Evolutionary conservation across 1,140 invertebrate genomes (phyloP).

Genomic region (Aphidius ervi): DNA sequence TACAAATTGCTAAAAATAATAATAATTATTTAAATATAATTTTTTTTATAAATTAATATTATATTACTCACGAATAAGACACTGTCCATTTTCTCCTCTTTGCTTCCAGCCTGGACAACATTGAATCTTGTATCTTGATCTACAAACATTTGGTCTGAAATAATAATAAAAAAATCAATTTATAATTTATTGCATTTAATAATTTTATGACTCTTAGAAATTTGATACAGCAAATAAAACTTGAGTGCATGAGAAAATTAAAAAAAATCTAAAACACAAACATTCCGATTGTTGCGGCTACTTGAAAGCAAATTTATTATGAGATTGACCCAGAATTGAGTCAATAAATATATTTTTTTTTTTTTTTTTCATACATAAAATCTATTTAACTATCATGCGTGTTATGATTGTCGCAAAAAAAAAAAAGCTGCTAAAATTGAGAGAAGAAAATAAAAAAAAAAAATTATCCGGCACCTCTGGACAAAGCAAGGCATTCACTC

Average conservation of each 20-base stretch:
- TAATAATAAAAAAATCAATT: slow-evolving; percentile 5
- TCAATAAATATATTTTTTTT: background rate
- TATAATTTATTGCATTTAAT: too few relatives aligned
- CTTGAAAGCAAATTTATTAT: background rate
- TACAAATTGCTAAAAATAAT: slow-evolving; percentile 67
- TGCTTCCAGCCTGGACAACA: slow-evolving; percentile 82
- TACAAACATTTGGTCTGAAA: slow-evolving; percentile 75
- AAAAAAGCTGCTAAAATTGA: slow-evolving; percentile 18
- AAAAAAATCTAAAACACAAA: background rate
- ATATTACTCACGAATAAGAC: slow-evolving; percentile 74
- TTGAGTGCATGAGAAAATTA: background rate
- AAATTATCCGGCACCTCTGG: slow-evolving; percentile 34
- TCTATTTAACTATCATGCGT: slow-evolving; percentile 18
- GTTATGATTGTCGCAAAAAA: slow-evolving; percentile 2
- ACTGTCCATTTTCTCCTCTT: slow-evolving; percentile 66
- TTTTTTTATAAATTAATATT: background rate
- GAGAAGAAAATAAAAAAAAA: slow-evolving; percentile 27
- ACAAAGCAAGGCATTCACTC: slow-evolving; percentile 42
- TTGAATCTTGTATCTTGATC: slow-evolving; percentile 62
- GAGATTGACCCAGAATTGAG: slow-evolving; percentile 15
- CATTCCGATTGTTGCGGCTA: slow-evolving; percentile 1
- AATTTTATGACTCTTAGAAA: too few relatives aligned
- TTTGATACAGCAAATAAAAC: background rate
- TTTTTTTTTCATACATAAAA: slow-evolving; percentile 15
- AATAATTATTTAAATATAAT: background rate